These are phyloP conservation scores for Atherinosoma microstoma DNA, from an alignment of 2,797 vertebrate species.

Conservation along the genomic window DNA sequence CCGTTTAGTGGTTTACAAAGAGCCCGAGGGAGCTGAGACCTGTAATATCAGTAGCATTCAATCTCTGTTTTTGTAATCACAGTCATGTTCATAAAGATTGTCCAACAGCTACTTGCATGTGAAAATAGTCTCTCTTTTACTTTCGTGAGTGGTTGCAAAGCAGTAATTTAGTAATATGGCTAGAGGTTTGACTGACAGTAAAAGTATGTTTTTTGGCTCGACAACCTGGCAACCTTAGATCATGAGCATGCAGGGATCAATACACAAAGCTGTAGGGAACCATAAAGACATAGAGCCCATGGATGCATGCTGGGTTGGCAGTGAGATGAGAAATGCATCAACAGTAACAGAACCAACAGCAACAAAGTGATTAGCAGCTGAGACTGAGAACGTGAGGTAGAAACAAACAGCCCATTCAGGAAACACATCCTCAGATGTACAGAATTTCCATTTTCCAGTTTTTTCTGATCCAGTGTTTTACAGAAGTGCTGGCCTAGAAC, in stretches of 20 bases:
- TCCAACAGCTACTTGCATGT: background rate
- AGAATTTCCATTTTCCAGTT: background rate
- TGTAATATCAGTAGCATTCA: background rate
- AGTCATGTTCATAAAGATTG: background rate
- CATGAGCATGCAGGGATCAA: conserved; percentile 21
- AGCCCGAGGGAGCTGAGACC: conserved; percentile 14
- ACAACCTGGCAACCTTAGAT: background rate
- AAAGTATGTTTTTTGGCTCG: conserved; percentile 3
- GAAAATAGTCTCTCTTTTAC: background rate
- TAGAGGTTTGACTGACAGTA: background rate
- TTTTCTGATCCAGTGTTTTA: conserved; percentile 14
- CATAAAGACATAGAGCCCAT: conserved; percentile 15
- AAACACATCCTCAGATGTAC: conserved; percentile 1
- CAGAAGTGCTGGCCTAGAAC: background rate
- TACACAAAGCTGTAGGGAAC: conserved; percentile 24
- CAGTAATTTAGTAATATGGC: background rate
- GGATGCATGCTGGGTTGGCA: conserved; percentile 38
- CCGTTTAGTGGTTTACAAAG: conserved; percentile 28
- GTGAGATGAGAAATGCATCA: conserved; percentile 33
- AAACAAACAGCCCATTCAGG: conserved; percentile 55
- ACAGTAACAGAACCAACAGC: conserved; percentile 40
- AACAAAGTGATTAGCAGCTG: conserved; percentile 48
- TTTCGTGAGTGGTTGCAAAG: background rate
- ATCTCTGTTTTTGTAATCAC: conserved; percentile 5
- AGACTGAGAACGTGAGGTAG: conserved; percentile 28